Evolutionary conservation across 2,797 vertebrate species (phyloP).

Genomic region (Pristis pectinata): DNA sequence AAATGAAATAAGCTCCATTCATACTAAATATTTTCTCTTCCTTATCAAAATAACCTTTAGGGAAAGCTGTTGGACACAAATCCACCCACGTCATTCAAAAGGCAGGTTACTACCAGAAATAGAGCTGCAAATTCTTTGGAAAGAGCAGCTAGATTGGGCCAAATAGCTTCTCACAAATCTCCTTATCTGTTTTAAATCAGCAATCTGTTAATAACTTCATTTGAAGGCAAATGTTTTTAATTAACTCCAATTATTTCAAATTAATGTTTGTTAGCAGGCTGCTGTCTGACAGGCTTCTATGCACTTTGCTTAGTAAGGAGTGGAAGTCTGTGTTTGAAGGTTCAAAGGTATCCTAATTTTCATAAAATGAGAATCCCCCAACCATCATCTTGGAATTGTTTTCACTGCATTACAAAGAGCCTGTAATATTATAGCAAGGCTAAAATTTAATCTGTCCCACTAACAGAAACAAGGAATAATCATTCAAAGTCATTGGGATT

Average conservation of each 20-base stretch:
- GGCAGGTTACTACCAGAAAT: background rate
- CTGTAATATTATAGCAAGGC: background rate
- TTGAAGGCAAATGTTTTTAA: constrained; percentile 11
- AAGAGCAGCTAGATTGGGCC: background rate
- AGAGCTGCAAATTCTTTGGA: background rate
- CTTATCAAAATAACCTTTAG: background rate
- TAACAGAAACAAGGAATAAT: background rate
- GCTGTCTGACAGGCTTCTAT: background rate
- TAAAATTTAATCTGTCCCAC: background rate
- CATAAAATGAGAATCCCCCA: background rate
- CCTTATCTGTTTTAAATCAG: background rate
- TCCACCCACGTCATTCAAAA: background rate
- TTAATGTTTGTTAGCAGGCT: background rate
- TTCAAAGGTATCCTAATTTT: background rate
- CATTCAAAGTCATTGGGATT: background rate
- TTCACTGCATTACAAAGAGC: background rate
- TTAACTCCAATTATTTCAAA: background rate
- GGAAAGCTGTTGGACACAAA: background rate
- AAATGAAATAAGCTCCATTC: background rate
- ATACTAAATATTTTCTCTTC: background rate
- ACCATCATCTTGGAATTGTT: background rate
- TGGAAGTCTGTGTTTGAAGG: background rate
- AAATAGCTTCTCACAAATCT: background rate
- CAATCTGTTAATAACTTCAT: background rate
- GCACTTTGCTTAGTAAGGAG: background rate